Conservation (phyloP, 1,140 invertebrate genomes). For the Diprion similis region DNA sequence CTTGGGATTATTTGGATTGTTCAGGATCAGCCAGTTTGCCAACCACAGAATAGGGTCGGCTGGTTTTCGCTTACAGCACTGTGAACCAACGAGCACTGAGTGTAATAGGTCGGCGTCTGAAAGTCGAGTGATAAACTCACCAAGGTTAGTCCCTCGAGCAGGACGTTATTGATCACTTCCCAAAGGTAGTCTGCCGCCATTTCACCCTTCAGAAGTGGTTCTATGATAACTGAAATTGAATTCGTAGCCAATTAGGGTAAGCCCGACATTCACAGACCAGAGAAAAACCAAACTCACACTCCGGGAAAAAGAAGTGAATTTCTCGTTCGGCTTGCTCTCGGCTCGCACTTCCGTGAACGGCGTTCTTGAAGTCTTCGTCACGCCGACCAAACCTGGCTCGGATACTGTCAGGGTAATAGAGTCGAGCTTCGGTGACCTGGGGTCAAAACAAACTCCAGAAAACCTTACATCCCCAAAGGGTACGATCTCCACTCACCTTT, state of each 20-base stretch:
- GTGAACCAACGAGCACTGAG: neutral
- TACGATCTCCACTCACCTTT: conserved; percentile 44
- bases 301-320: conserved; percentile 88
- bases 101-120: neutral
- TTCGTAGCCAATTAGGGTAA: conserved; percentile 10
- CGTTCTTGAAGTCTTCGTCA: conserved; percentile 73
- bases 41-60: conserved; percentile 79
- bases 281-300: conserved; percentile 72
- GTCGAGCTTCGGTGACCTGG: conserved; percentile 67
- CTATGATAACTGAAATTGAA: conserved; percentile 65
- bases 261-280: conserved; percentile 13
- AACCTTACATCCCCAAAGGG: neutral
- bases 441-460: neutral
- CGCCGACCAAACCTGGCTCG: conserved; percentile 73
- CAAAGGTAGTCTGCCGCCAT: conserved; percentile 73
- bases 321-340: conserved; percentile 77
- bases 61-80: conserved; percentile 72
- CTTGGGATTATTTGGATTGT: conserved; percentile 79
- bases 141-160: conserved; percentile 73
- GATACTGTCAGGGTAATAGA: conserved; percentile 76
- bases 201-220: conserved; percentile 62
- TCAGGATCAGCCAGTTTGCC: conserved; percentile 76
- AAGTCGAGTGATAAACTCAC: conserved; percentile 48
- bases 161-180: conserved; percentile 68
- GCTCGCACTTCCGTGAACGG: conserved; percentile 83